Percentiles rank a stretch among this genome's conserved stretches.
These are phyloP conservation scores for Nerophis ophidion DNA, from an alignment of 2,113 vertebrate species.

Conservation along the genomic window DNA sequence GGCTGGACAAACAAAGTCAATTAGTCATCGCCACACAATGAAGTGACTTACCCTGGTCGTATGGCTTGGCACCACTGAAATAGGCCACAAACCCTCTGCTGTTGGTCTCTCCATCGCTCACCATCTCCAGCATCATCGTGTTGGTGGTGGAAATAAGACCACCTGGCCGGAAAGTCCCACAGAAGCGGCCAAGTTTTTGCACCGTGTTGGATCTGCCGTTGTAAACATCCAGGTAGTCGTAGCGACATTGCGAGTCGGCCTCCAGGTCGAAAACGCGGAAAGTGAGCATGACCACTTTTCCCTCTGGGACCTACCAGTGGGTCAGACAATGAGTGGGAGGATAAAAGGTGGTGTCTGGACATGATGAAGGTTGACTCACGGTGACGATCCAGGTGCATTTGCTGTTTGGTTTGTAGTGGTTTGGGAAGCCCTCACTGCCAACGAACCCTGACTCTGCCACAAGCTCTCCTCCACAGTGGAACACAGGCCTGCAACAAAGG, in stretches of 20 bases:
- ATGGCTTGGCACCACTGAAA: conserved; percentile 73
- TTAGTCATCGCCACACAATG: not conserved
- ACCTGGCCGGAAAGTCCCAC: conserved; percentile 85
- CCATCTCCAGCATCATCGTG: conserved; percentile 83
- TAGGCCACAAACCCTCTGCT: conserved; percentile 81
- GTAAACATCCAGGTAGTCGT: conserved; percentile 83
- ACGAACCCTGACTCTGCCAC: conserved; percentile 78
- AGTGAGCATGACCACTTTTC: conserved; percentile 76
- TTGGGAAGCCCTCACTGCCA: conserved; percentile 84
- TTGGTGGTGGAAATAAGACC: conserved; percentile 78
- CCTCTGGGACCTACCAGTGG: conserved; percentile 77
- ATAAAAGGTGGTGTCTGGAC: not conserved
- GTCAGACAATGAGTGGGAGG: not conserved
- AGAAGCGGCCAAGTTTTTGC: conserved; percentile 83
- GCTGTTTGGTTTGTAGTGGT: conserved; percentile 77
- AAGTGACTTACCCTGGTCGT: conserved; percentile 63
- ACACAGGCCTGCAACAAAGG: conserved; percentile 72
- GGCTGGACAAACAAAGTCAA: too few species aligned
- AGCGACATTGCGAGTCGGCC: conserved; percentile 79
- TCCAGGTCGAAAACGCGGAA: conserved; percentile 87
- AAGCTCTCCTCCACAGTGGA: conserved; percentile 82
- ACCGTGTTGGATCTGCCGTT: conserved; percentile 72
- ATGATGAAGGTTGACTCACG: conserved; percentile 60
- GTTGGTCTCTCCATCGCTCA: conserved; percentile 69
- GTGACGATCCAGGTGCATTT: conserved; percentile 86